Conservation (phyloP, 2,888 invertebrate genomes). For the Lasius platythorax region DNA sequence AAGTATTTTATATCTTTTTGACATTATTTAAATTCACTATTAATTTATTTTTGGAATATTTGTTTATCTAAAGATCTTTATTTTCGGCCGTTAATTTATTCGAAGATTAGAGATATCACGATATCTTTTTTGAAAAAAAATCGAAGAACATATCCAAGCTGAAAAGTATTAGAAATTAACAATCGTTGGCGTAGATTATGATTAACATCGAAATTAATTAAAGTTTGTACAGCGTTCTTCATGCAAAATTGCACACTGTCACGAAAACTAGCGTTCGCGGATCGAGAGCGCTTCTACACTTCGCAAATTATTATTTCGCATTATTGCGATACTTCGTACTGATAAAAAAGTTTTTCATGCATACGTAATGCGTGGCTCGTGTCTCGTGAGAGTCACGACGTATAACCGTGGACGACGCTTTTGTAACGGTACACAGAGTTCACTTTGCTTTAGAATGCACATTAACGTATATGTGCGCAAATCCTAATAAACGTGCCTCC, state of each 20-base stretch:
- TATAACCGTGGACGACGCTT: neutral
- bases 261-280: neutral
- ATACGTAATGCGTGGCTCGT: conserved; percentile 43
- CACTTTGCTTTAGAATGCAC: neutral
- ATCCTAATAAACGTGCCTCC: conserved; percentile 9
- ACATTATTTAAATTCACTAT: neutral
- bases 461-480: conserved; percentile 3
- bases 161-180: neutral
- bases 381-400: conserved; percentile 42
- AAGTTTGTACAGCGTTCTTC: neutral
- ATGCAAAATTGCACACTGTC: conserved; percentile 16
- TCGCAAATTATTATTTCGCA: conserved; percentile 40
- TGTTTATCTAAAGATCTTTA: neutral
- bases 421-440: neutral
- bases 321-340: conserved; percentile 32
- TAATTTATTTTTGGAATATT: neutral
- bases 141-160: neutral
- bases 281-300: conserved; percentile 10
- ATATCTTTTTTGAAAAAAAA: neutral
- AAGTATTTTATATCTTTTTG: neutral
- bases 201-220: conserved; percentile 4
- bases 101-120: neutral
- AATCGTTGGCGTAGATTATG: neutral
- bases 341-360: conserved; percentile 55
- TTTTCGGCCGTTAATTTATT: neutral